Conservation (phyloP, 2,888 invertebrate genomes). For the Agrenia bidenticulata region DNA sequence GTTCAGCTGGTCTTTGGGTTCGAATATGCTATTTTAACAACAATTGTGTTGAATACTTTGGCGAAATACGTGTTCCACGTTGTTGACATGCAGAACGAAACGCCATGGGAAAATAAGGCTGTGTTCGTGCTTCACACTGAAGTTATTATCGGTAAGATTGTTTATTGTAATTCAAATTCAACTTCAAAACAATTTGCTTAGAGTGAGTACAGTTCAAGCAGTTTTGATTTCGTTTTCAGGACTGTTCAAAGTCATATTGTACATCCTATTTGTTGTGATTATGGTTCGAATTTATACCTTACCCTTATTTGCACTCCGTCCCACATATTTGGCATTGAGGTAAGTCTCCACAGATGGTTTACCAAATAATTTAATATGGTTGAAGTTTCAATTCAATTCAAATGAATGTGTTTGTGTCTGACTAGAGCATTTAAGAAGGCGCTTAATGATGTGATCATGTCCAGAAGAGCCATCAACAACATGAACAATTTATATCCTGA, state of each 20-base stretch:
- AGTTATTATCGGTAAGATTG: constrained; percentile 78
- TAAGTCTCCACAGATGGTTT: constrained; percentile 58
- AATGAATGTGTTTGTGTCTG: neutral
- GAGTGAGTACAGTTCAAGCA: neutral
- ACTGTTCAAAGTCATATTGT: constrained; percentile 71
- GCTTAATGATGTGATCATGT: constrained; percentile 93
- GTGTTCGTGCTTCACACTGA: constrained; percentile 96
- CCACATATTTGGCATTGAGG: constrained; percentile 99
- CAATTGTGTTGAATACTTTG: constrained; percentile 86
- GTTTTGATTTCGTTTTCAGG: constrained; percentile 57
- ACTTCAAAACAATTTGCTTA: constrained; percentile 15
- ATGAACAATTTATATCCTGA: constrained; percentile 98
- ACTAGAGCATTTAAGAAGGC: constrained; percentile 93
- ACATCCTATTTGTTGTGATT: constrained; percentile 87
- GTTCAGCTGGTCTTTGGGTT: constrained; percentile 99
- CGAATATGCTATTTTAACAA: constrained; percentile 95
- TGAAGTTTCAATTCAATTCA: too few species aligned
- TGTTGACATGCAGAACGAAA: constrained; percentile 85
- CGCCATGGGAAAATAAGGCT: constrained; percentile 99
- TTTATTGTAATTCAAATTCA: neutral
- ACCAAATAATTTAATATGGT: neutral
- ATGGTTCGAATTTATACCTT: constrained; percentile 97
- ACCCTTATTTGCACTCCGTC: constrained; percentile 96
- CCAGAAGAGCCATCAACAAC: constrained; percentile 91
- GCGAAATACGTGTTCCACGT: constrained; percentile 89